These are phyloP conservation scores for Oncorhynchus mykiss DNA, from an alignment of 2,113 vertebrate species.

Conservation along the genomic window DNA sequence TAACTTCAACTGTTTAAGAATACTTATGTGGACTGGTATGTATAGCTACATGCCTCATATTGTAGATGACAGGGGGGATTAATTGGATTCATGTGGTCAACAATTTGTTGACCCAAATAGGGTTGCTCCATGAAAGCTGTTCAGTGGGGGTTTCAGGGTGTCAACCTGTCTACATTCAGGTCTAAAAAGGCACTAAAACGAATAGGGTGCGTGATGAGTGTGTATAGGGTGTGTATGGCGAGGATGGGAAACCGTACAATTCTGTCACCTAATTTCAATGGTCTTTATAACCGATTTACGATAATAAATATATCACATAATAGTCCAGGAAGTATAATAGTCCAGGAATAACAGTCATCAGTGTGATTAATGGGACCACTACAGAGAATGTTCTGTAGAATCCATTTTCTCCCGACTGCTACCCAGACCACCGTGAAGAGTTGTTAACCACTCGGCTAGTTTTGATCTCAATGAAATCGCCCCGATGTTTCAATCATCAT, in stretches of 20 bases:
- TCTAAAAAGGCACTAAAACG: background rate
- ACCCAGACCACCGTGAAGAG: background rate
- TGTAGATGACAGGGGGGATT: background rate
- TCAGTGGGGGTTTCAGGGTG: background rate
- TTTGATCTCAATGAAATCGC: constrained; percentile 49
- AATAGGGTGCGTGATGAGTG: background rate
- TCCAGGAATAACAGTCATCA: background rate
- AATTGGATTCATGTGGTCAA: background rate
- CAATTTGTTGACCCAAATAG: background rate
- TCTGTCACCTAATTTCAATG: background rate
- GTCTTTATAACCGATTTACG: background rate
- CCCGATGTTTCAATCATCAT: constrained; percentile 40
- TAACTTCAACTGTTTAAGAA: too few relatives aligned
- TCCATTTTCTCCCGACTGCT: too few relatives aligned
- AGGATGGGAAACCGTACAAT: background rate
- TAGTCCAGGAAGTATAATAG: background rate
- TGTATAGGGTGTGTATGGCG: background rate
- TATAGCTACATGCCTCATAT: background rate
- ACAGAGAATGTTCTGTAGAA: too few relatives aligned
- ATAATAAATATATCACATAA: background rate
- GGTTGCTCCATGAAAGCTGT: background rate
- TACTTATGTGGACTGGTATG: too few relatives aligned
- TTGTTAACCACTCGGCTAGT: constrained; percentile 1
- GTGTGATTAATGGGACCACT: background rate
- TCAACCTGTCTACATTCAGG: background rate